phyloP scores from a whole-genome alignment of 2,888 invertebrate species.

The Heteromyza rotundicornis region DNA sequence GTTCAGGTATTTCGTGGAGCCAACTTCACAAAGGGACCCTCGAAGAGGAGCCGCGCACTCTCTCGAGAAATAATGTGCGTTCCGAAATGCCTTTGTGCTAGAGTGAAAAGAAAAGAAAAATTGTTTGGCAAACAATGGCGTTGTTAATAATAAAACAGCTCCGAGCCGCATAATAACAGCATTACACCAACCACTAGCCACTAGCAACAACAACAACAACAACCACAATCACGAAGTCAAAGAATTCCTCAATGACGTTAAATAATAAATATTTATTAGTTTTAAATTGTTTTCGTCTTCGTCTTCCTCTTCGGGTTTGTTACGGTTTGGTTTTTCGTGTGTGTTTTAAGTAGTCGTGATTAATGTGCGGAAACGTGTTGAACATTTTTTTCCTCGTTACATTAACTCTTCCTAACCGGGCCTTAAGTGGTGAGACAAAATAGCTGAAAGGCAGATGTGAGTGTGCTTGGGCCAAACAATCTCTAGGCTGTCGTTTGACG shows the following conservation, averaged over 20 bases:
- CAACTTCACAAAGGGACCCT: too few relatives aligned
- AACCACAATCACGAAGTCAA: slow-evolving; percentile 8
- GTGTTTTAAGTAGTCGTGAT: slow-evolving; percentile 38
- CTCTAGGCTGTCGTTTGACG: too few relatives aligned
- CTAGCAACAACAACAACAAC: not conserved
- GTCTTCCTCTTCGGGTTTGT: not conserved
- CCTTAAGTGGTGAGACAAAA: too few relatives aligned
- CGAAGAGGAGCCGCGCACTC: too few relatives aligned
- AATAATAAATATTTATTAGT: slow-evolving; percentile 40
- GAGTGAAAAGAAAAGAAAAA: slow-evolving; percentile 29
- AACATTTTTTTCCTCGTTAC: slow-evolving; percentile 21
- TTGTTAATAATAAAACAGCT: slow-evolving; percentile 31
- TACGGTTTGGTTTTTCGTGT: slow-evolving; percentile 23
- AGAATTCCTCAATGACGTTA: slow-evolving; percentile 31
- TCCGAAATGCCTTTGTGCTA: not conserved
- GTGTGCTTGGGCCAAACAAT: too few relatives aligned
- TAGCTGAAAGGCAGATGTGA: too few relatives aligned
- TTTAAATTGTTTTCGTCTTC: slow-evolving; percentile 21
- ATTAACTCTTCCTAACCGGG: not conserved
- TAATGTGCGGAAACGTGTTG: slow-evolving; percentile 39
- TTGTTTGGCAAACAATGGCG: slow-evolving; percentile 35
- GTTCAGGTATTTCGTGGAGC: too few relatives aligned
- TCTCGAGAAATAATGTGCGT: not conserved
- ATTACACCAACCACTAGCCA: too few relatives aligned
- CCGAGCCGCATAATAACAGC: too few relatives aligned